Evolutionary conservation across 2,888 invertebrate species (phyloP).

Genomic region (Eumerus sabulonum): DNA sequence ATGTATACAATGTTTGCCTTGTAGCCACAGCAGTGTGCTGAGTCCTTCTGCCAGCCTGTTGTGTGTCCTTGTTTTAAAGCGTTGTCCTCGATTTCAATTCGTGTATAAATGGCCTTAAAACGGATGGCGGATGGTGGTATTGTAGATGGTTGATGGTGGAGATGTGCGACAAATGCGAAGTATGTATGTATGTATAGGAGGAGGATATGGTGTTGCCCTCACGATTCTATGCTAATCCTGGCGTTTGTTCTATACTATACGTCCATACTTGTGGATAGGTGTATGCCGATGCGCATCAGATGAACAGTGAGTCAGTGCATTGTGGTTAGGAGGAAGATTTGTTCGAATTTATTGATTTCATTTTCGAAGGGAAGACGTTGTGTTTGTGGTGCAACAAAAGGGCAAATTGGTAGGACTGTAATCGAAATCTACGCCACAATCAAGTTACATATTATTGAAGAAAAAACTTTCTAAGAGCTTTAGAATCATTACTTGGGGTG

Average conservation of each 20-base stretch:
- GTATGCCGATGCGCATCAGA: background rate
- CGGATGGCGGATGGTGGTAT: too few species aligned
- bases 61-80: constrained; percentile 63
- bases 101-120: too few species aligned
- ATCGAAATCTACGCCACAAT: too few species aligned
- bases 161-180: constrained; percentile 39
- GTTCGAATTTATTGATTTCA: background rate
- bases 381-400: too few species aligned
- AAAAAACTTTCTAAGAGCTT: too few species aligned
- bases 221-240: constrained; percentile 64
- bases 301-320: constrained; percentile 28
- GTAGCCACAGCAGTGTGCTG: constrained; percentile 28
- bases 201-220: constrained; percentile 55
- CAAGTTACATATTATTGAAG: too few species aligned
- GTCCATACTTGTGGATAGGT: constrained; percentile 43
- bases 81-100: constrained; percentile 57
- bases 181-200: background rate
- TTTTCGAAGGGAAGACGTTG: background rate
- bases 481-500: too few species aligned
- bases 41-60: constrained; percentile 66
- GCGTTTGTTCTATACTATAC: constrained; percentile 50
- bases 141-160: constrained; percentile 38
- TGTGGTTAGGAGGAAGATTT: background rate
- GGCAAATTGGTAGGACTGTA: too few species aligned
- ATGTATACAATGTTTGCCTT: constrained; percentile 21